Evolutionary conservation across 2,797 vertebrate species (phyloP).

Genomic region (Danio albolineatus): DNA sequence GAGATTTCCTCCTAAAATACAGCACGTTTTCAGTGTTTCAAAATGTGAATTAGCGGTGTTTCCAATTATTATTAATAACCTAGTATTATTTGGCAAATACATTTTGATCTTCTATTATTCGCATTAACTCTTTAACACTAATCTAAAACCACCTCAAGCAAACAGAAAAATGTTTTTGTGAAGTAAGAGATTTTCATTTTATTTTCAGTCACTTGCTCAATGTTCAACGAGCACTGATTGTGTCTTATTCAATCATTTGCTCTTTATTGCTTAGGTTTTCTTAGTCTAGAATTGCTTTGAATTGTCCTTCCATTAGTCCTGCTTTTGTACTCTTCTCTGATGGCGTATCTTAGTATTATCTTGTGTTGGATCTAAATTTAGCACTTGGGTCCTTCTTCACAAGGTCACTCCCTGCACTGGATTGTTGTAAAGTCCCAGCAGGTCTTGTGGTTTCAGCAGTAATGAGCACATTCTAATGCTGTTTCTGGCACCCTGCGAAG

Average conservation of each 20-base stretch:
- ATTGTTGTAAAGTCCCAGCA: constrained; percentile 50
- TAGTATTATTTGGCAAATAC: too few relatives aligned
- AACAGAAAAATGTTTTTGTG: too few relatives aligned
- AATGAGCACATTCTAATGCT: constrained; percentile 50
- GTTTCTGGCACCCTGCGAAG: constrained; percentile 54
- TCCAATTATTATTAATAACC: too few relatives aligned
- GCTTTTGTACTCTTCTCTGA: constrained; percentile 1
- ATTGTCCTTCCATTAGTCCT: constrained; percentile 12
- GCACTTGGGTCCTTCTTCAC: constrained; percentile 1
- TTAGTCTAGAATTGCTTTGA: background rate
- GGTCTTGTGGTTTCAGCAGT: constrained; percentile 45
- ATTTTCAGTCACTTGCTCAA: too few relatives aligned
- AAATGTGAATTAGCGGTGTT: too few relatives aligned
- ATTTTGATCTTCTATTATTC: too few relatives aligned
- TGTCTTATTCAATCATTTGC: background rate
- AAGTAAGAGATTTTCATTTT: too few relatives aligned
- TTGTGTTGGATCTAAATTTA: constrained; percentile 31
- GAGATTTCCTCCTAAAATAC: too few relatives aligned
- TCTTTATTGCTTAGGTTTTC: background rate
- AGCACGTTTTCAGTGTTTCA: too few relatives aligned
- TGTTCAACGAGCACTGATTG: background rate
- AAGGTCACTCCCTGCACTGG: constrained; percentile 49
- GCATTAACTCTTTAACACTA: too few relatives aligned
- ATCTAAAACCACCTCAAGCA: too few relatives aligned
- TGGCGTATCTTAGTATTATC: constrained; percentile 5